Evolutionary conservation across 2,113 vertebrate genomes (phyloP), one percentile per base, ranked within the genome.

Genomic region (Neogale vison): DNA sequence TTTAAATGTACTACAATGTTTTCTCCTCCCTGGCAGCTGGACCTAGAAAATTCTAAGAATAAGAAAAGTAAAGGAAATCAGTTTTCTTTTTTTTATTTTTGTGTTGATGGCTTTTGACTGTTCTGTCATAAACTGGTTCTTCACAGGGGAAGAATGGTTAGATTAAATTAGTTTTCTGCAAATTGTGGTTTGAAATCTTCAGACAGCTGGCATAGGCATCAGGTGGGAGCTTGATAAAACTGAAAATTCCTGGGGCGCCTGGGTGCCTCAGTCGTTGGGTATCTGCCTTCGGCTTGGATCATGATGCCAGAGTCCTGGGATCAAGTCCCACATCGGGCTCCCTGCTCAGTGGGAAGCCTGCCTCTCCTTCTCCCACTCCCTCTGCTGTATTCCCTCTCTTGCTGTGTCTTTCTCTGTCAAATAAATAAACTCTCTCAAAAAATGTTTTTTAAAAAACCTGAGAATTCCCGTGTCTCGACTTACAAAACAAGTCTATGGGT

Each of bases 141-240:
- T 74, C 55, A 67, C 6, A 52, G 55, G 5, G 26, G 9, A 83
- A 65, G 12, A 82, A 47, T 65, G 23, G 29, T 89, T 92, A 74
- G 39, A 93, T 79, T 59, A 88, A 91, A 92, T 77, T 45, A 82
- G 5, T 90, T 96, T 92, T 86, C 7, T 36, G 34, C 47, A 82
- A 93, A 92, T 29, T 90, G 23, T 88, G 57, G 71, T 81, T 31
- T 67, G 63, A 96, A n/a, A 79, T 72, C 50, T 55, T 83, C 17
- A 55, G 89, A 77, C 17, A 90, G 87, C 42, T 90, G 57, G 83
- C n/a, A 88, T 11, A 13, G 92, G 39, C 80, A 79, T 81, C 10
- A 39, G 20, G 24, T 36, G 47, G 88, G 89, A 3, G 9, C 24
- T 91, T 96, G 61, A 67, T 92, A 96, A 85, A 94, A 81, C 84